A percentile compares a stretch with the other conserved stretches of the same genome.
Evolutionary conservation across 2,113 vertebrate genomes (phyloP).

Genomic region (Cercocebus atys): DNA sequence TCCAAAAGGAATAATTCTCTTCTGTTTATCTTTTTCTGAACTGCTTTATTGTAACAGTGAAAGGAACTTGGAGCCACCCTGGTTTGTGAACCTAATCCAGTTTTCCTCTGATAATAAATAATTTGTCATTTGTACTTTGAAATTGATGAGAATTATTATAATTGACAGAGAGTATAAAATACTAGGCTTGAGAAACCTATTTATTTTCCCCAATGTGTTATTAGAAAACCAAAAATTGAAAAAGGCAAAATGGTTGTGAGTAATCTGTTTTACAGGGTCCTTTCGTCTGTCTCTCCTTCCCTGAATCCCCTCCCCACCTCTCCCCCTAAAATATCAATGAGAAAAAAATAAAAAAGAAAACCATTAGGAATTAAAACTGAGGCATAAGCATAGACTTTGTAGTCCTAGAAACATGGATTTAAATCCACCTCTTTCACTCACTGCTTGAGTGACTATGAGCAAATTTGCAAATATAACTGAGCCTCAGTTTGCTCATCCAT

Average conservation of each 20-base stretch:
- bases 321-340: neutral
- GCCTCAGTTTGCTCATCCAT: neutral
- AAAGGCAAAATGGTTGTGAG: neutral
- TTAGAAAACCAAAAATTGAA: neutral
- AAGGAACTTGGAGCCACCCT: constrained; percentile 4
- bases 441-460: neutral
- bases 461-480: neutral
- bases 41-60: constrained; percentile 40
- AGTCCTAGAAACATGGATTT: neutral
- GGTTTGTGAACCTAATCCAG: constrained; percentile 42
- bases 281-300: neutral
- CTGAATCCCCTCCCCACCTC: neutral
- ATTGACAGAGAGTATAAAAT: constrained; percentile 14
- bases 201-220: neutral
- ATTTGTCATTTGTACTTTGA: constrained; percentile 43
- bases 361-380: neutral
- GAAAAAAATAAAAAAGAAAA: neutral
- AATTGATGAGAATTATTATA: constrained; percentile 24
- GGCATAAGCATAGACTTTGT: neutral
- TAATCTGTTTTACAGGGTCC: neutral
- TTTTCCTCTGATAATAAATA: constrained; percentile 54
- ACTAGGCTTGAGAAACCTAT: neutral
- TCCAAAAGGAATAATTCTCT: constrained; percentile 77
- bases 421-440: neutral
- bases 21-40: constrained; percentile 80